Percentiles rank a stretch among this genome's conserved stretches.
phyloP scores from a whole-genome alignment of 2,797 vertebrate species.

The Cryptoprocta ferox region DNA sequence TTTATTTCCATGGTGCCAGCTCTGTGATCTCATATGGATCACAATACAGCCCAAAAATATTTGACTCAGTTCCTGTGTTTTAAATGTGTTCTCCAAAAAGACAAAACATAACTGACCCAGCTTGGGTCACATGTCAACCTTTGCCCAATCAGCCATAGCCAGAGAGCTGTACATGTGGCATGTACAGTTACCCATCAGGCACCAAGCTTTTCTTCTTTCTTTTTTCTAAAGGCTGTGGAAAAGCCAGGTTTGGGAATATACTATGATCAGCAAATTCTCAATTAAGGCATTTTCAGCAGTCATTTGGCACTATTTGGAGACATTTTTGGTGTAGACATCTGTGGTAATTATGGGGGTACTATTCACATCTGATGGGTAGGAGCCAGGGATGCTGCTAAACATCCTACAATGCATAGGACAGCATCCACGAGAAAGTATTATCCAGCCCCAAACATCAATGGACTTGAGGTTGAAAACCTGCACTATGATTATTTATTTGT shows the following conservation, averaged over 20 bases:
- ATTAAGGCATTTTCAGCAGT: neutral
- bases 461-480: neutral
- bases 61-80: neutral
- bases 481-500: neutral
- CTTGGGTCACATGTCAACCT: neutral
- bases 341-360: neutral
- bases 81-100: neutral
- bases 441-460: too few relatives aligned
- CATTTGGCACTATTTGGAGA: neutral
- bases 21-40: neutral
- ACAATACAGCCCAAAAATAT: neutral
- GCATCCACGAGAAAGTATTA: neutral
- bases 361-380: neutral
- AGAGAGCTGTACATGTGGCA: neutral
- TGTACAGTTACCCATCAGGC: neutral
- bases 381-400: neutral
- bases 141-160: neutral
- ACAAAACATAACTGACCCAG: neutral
- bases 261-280: neutral
- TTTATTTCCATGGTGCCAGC: neutral
- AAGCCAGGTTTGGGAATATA: neutral
- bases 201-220: neutral
- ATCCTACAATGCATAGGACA: neutral
- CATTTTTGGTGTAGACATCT: neutral
- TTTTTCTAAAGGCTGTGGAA: neutral